These are phyloP conservation scores for Limosa lapponica DNA, from an alignment of 2,797 vertebrate genomes.

Conservation along the genomic window DNA sequence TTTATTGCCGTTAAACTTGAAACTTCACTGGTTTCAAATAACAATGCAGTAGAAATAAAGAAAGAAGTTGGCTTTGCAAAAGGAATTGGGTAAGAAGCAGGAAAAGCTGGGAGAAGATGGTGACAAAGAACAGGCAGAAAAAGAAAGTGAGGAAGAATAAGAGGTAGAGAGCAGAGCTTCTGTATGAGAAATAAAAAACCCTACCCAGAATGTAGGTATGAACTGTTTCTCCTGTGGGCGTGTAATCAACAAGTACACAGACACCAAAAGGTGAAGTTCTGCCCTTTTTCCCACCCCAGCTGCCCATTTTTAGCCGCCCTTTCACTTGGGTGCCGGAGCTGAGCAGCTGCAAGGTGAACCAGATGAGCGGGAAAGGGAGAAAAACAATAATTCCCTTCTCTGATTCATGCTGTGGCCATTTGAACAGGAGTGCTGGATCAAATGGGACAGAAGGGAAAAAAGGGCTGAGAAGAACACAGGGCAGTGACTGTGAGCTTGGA, in stretches of 20 bases:
- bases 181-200: neutral
- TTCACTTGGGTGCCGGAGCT: neutral
- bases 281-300: neutral
- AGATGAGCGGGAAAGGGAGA: rapidly evolving
- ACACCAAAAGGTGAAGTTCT: neutral
- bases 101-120: neutral
- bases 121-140: neutral
- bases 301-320: neutral
- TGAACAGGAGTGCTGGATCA: neutral
- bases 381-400: neutral
- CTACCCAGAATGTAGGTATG: neutral
- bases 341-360: neutral
- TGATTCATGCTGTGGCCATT: neutral
- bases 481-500: neutral
- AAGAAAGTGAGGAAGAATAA: neutral
- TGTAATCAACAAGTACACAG: neutral
- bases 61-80: neutral
- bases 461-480: neutral
- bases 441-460: neutral
- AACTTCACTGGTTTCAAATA: neutral
- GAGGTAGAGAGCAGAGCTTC: neutral
- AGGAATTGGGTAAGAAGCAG: neutral
- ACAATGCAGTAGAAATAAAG: neutral
- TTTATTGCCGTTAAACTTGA: neutral
- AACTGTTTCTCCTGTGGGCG: neutral